phyloP scores from a whole-genome alignment of 2,113 vertebrate species.

The Zosterops hypoxanthus region DNA sequence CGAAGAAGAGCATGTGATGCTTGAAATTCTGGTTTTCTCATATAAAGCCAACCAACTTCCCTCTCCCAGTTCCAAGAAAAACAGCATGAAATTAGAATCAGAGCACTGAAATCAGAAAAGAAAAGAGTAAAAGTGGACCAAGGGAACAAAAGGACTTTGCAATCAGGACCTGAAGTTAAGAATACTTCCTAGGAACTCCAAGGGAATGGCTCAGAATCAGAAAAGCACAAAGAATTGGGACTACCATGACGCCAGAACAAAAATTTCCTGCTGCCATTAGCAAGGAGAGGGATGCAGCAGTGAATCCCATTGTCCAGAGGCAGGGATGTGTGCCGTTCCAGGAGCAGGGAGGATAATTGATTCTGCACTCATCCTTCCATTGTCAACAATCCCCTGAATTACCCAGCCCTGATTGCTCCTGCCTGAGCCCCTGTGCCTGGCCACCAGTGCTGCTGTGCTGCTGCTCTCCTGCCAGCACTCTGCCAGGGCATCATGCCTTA shows the following conservation, averaged over 20 bases:
- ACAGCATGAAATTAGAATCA: background rate
- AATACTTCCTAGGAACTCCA: background rate
- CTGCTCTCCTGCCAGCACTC: background rate
- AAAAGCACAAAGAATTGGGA: background rate
- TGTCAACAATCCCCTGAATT: background rate
- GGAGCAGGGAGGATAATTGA: background rate
- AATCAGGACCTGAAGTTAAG: background rate
- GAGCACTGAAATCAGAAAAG: background rate
- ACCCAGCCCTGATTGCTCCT: background rate
- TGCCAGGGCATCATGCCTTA: background rate
- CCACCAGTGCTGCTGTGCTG: background rate
- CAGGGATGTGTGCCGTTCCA: background rate
- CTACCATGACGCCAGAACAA: accelerated
- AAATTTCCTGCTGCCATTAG: background rate
- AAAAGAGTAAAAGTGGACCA: background rate
- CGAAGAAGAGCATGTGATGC: background rate
- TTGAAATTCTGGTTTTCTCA: background rate
- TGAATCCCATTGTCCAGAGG: background rate
- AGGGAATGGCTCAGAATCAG: background rate
- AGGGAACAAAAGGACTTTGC: background rate
- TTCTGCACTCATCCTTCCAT: background rate
- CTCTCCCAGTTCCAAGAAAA: background rate
- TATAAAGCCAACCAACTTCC: background rate
- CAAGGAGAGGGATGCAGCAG: background rate
- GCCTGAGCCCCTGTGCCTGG: background rate